A percentile compares a stretch with the other conserved stretches of the same genome.
phyloP scores from a whole-genome alignment of 2,113 vertebrate species.

The Prietella phreatophila region DNA sequence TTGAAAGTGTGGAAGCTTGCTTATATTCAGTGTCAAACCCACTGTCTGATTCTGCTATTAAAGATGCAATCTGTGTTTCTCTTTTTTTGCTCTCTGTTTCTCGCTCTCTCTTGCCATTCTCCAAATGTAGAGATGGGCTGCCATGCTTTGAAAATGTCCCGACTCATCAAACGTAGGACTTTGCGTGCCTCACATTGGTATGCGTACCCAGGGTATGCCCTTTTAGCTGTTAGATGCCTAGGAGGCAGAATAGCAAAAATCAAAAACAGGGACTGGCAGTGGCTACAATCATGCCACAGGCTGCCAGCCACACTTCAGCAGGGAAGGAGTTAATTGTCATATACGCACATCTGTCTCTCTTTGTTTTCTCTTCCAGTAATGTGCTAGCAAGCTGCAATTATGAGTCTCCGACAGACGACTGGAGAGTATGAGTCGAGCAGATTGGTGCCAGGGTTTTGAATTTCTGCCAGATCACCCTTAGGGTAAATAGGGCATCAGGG shows the following conservation, averaged over 20 bases:
- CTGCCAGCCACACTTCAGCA: constrained; percentile 39
- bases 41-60: constrained; percentile 47
- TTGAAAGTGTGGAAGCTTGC: constrained; percentile 41
- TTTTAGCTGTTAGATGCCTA: constrained; percentile 18
- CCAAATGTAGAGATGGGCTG: constrained; percentile 44
- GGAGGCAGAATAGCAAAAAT: constrained; percentile 6
- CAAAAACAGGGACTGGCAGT: constrained; percentile 10
- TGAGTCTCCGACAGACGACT: constrained; percentile 37
- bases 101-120: constrained; percentile 42
- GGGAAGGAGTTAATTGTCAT: constrained; percentile 53
- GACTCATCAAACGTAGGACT: constrained; percentile 38
- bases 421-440: constrained; percentile 25
- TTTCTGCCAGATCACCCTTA: constrained; percentile 45
- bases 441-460: constrained; percentile 41
- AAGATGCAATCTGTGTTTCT: constrained; percentile 53
- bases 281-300: constrained; percentile 38
- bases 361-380: constrained; percentile 41
- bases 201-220: constrained; percentile 39
- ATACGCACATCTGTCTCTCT: constrained; percentile 48
- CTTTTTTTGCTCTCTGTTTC: constrained; percentile 48
- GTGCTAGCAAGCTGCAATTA: constrained; percentile 46
- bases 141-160: constrained; percentile 38
- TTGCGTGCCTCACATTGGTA: constrained; percentile 19
- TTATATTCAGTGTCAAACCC: constrained; percentile 39
- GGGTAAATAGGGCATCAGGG: constrained; percentile 40